These are phyloP conservation scores for Aphelenchoides besseyi DNA, from an alignment of 1,140 invertebrate genomes.

Conservation along the genomic window DNA sequence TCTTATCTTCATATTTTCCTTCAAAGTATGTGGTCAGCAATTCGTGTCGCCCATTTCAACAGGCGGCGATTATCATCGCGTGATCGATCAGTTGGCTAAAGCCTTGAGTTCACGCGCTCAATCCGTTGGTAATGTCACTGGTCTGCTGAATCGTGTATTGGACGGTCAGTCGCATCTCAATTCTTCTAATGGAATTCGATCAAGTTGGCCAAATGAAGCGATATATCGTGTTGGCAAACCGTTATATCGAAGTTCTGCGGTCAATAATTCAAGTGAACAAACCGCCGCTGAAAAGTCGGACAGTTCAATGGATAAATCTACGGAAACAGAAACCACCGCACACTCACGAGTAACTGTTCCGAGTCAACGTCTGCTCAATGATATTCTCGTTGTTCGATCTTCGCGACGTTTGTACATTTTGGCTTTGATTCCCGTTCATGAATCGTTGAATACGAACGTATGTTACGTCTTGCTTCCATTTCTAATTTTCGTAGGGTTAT, in stretches of 20 bases:
- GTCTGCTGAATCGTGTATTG: conserved; percentile 26
- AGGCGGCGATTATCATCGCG: conserved; percentile 18
- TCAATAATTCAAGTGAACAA: not conserved
- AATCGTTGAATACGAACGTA: conserved; percentile 33
- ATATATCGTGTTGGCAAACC: not conserved
- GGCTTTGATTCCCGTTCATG: conserved; percentile 46
- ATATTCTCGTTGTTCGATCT: conserved; percentile 53
- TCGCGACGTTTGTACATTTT: conserved; percentile 48
- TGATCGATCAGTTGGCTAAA: conserved; percentile 15
- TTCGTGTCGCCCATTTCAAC: not conserved
- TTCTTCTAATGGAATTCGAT: not conserved
- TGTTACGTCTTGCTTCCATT: conserved; percentile 23
- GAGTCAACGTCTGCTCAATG: conserved; percentile 49
- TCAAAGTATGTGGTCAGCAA: not conserved
- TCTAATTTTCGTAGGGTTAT: conserved; percentile 43
- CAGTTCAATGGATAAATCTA: not conserved
- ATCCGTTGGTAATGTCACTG: conserved; percentile 18
- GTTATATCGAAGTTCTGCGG: not conserved
- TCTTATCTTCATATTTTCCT: not conserved
- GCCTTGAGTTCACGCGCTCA: not conserved
- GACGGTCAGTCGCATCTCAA: conserved; percentile 23
- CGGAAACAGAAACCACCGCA: not conserved
- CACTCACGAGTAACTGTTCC: conserved; percentile 36
- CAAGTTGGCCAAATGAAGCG: conserved; percentile 7
- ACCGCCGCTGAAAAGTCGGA: not conserved